Evolutionary conservation across 2,888 invertebrate genomes (phyloP).

Genomic region (Hydrotaea cyrtoneurina): DNA sequence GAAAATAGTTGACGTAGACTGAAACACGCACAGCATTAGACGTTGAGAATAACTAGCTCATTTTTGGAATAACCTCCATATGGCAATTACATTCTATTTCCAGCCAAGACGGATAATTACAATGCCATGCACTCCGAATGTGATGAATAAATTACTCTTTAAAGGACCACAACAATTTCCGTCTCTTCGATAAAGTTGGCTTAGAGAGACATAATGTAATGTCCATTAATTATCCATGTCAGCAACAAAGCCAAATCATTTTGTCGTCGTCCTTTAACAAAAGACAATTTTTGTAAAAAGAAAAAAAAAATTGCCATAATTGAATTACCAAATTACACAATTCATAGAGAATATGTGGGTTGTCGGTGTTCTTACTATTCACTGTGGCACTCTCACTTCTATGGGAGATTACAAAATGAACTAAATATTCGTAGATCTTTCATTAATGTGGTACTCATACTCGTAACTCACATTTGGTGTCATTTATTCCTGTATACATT

Average conservation of each 20-base stretch:
- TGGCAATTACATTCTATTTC: not conserved
- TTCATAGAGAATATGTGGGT: not conserved
- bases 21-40: no score
- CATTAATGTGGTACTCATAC: not conserved
- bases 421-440: not conserved
- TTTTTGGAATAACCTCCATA: no score
- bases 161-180: not conserved
- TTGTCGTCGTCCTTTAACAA: not conserved
- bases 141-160: slow-evolving; percentile 9
- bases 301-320: not conserved
- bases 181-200: not conserved
- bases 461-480: not conserved
- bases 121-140: not conserved
- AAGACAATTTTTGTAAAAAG: not conserved
- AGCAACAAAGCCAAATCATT: not conserved
- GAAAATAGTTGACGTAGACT: no score
- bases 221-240: not conserved
- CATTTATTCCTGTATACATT: not conserved
- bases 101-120: not conserved
- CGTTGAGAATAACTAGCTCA: no score
- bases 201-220: not conserved
- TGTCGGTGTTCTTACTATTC: not conserved
- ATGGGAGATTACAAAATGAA: not conserved
- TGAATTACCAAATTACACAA: not conserved
- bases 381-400: not conserved